A percentile compares a stretch with the other conserved stretches of the same genome.
These are phyloP conservation scores for Mycogona germanica DNA, from an alignment of 2,888 invertebrate species.

Conservation along the genomic window DNA sequence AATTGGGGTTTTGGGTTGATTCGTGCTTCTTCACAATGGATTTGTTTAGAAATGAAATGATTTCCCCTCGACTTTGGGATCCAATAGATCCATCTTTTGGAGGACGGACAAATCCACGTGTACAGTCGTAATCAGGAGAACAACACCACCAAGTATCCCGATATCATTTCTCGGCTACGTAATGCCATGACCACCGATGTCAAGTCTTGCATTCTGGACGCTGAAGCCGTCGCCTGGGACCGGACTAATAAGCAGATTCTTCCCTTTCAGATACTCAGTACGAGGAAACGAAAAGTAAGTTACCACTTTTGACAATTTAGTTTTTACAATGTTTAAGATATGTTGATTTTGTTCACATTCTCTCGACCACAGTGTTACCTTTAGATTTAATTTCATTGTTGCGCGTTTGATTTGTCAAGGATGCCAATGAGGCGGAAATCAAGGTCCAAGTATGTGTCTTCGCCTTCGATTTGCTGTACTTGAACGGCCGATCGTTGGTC, in stretches of 20 bases:
- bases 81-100: conserved; percentile 54
- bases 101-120: conserved; percentile 57
- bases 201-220: conserved; percentile 78
- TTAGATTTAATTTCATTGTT: too few species aligned
- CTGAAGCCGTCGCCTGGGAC: conserved; percentile 97
- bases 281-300: conserved; percentile 79
- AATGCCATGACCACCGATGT: conserved; percentile 37
- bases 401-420: conserved; percentile 38
- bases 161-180: conserved; percentile 60
- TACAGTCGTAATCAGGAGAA: conserved; percentile 95
- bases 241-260: conserved; percentile 69
- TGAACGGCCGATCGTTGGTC: conserved; percentile 79
- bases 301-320: neutral
- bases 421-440: conserved; percentile 58
- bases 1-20: neutral
- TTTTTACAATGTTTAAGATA: too few species aligned
- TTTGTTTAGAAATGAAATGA: neutral
- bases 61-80: conserved; percentile 1
- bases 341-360: too few species aligned
- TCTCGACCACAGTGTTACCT: neutral
- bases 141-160: conserved; percentile 91
- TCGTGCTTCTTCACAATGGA: neutral
- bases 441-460: conserved; percentile 89
- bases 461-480: conserved; percentile 87
- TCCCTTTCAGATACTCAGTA: conserved; percentile 92